phyloP scores from a whole-genome alignment of 2,888 invertebrate species.

The Patella pellucida region DNA sequence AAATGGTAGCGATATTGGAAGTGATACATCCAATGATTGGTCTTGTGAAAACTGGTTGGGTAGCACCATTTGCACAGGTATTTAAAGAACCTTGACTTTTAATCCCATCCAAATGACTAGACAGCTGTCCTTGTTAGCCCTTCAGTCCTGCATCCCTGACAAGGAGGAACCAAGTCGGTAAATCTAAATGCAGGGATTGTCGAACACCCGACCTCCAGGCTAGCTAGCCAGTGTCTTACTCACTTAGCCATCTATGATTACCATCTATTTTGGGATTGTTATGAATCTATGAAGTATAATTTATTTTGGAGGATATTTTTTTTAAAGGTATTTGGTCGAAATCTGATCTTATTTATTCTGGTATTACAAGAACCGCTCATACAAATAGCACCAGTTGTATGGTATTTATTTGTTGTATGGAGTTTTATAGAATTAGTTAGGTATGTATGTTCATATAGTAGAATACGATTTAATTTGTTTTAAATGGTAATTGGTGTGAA shows the following conservation, averaged over 20 bases:
- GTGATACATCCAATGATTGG: constrained; percentile 91
- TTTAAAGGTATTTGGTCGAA: constrained; percentile 79
- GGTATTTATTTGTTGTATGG: constrained; percentile 90
- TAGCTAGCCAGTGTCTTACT: no score
- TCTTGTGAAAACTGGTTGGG: constrained; percentile 83
- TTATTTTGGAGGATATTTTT: no score
- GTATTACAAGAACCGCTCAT: constrained; percentile 87
- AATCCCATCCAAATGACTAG: no score
- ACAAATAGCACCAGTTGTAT: constrained; percentile 88
- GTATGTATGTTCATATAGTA: constrained; percentile 71
- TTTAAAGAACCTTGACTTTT: background rate
- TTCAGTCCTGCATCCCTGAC: no score
- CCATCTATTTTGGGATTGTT: no score
- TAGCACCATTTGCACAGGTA: constrained; percentile 83
- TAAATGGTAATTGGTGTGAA: background rate
- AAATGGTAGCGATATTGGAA: constrained; percentile 87
- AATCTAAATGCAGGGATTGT: no score
- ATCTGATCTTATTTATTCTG: constrained; percentile 84
- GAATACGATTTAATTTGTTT: background rate
- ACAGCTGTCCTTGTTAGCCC: no score
- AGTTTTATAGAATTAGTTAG: constrained; percentile 85
- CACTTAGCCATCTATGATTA: no score
- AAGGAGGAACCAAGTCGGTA: no score
- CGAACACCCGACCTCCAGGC: no score
- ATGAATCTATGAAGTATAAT: no score